Base-by-base conservation (phyloP, 2,888 invertebrate species). In the Melanophora roralis region DNA sequence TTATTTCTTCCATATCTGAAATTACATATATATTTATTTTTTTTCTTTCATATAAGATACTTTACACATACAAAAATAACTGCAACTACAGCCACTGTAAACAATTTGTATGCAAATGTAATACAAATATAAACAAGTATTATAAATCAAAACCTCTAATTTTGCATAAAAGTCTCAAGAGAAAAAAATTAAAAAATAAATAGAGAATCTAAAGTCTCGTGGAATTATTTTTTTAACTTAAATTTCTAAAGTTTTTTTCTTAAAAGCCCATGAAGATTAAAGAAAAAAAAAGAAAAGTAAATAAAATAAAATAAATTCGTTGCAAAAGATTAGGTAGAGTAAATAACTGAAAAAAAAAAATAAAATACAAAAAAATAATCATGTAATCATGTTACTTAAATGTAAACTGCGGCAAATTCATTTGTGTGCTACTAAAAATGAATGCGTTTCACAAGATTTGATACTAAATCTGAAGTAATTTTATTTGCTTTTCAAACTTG, bases 331-430 rank as follows among this genome's bases (percentile, higher is more conserved):
- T n/a, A n/a, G n/a, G n/a, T n/a, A n/a, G n/a, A n/a, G n/a, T n/a
- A n/a, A n/a, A n/a, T n/a, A n/a, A n/a, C n/a, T n/a, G n/a, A 51
- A 71, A 19, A 49, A 69, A n/a, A n/a, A n/a, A n/a, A n/a, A n/a
- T n/a, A n/a, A n/a, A 53, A 8, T n/a, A 2, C 9, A 32, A 11
- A 49, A 55, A n/a, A 36, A 21, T 11, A 40, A 34, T 16, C 55
- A 11, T 64, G 36, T 47, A 73, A 47, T 57, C 36, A 57, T 40
- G n/a, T 27, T 51, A 23, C 47, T 67, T 32, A 68, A 74, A 74
- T 65, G 59, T 47, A 78, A 73, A 74, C 51, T 64, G 73, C 64
- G 64, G 57, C 57, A 74, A 69, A 69, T 38, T 59, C 32, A 47
- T 74, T 60, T 65, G 53, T 38, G 16, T 51, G 49, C 51, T 51